Evolutionary conservation across 2,113 vertebrate species (phyloP).

Genomic region (Pterocles orientalis): DNA sequence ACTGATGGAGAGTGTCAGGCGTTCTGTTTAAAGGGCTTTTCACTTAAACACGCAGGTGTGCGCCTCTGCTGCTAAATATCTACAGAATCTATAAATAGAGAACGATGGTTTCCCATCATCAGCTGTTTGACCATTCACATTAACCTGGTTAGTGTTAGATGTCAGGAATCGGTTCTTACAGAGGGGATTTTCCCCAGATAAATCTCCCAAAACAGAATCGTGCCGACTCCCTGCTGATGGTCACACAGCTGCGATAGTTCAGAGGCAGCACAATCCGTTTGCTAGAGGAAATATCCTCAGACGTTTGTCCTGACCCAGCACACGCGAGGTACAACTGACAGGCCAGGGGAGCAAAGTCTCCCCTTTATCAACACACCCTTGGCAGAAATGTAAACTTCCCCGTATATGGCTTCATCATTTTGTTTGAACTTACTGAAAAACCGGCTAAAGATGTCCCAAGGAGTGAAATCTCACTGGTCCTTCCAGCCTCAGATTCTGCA

Average conservation of each 20-base stretch:
- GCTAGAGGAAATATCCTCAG: neutral
- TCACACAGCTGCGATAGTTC: neutral
- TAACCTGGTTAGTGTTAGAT: rapidly evolving
- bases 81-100: neutral
- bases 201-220: neutral
- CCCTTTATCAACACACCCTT: constrained; percentile 32
- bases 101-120: neutral
- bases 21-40: neutral
- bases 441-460: neutral
- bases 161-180: neutral
- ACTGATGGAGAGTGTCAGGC: rapidly evolving
- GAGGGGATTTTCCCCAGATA: neutral
- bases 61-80: neutral
- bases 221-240: neutral
- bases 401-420: neutral
- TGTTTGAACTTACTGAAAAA: neutral
- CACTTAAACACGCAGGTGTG: neutral
- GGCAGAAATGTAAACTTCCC: constrained; percentile 56
- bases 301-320: constrained; percentile 40
- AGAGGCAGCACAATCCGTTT: neutral
- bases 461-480: neutral
- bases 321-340: constrained; percentile 10
- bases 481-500: neutral
- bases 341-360: constrained; percentile 53
- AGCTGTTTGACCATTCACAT: neutral